phyloP scores from a whole-genome alignment of 2,797 vertebrate genomes.

The Gallirallus australis region DNA sequence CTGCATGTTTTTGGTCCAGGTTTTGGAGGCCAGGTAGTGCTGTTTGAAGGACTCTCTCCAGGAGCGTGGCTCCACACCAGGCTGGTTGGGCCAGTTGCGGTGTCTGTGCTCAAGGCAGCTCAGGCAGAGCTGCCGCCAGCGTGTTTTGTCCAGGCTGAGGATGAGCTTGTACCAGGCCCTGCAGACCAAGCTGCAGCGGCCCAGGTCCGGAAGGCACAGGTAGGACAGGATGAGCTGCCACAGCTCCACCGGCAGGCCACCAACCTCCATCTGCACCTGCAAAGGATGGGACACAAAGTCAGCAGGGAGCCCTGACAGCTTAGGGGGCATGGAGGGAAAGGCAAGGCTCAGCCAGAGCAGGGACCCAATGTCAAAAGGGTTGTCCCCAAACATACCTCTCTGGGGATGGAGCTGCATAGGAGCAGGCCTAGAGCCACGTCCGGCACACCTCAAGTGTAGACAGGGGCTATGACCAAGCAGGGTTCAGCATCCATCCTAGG shows the following conservation, averaged over 20 bases:
- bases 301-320: background rate
- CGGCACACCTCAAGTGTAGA: background rate
- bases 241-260: conserved; percentile 85
- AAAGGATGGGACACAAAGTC: background rate
- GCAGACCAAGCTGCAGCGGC: conserved; percentile 91
- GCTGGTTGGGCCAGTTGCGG: conserved; percentile 91
- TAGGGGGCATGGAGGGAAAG: background rate
- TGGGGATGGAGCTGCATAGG: background rate
- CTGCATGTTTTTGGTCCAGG: conserved; percentile 86
- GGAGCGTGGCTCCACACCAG: conserved; percentile 83
- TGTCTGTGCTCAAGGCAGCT: conserved; percentile 86
- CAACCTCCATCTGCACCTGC: conserved; percentile 82
- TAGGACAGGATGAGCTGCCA: conserved; percentile 90
- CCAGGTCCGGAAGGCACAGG: conserved; percentile 86
- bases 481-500: no score
- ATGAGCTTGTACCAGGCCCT: conserved; percentile 88
- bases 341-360: background rate
- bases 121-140: conserved; percentile 91
- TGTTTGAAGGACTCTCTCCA: conserved; percentile 91
- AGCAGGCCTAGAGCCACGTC: no score
- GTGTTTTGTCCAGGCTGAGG: conserved; percentile 90
- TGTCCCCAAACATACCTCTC: no score
- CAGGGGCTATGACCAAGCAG: rapidly evolving
- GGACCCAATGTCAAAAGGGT: rapidly evolving
- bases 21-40: conserved; percentile 86